These are phyloP conservation scores for Argyrosomus regius DNA, from an alignment of 2,797 vertebrate species.

Conservation along the genomic window DNA sequence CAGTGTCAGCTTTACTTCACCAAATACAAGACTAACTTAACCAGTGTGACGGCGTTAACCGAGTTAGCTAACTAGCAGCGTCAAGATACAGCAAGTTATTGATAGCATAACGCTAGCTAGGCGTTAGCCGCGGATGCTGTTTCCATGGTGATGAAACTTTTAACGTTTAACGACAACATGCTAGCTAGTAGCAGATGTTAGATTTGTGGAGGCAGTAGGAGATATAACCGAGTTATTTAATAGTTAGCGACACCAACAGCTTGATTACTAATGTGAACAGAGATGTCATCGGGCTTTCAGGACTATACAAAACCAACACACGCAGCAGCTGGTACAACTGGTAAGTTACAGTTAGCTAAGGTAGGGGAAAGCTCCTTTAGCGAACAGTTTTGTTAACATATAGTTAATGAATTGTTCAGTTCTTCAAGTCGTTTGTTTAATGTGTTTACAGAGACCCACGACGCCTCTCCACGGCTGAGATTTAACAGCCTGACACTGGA, in stretches of 20 bases:
- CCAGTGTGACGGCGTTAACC: neutral
- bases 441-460: slow-evolving; percentile 30
- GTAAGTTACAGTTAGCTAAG: slow-evolving; percentile 34
- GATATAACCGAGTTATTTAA: neutral
- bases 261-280: neutral
- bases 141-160: slow-evolving; percentile 70
- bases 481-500: slow-evolving; percentile 66
- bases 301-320: neutral
- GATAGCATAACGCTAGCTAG: neutral
- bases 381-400: neutral
- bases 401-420: neutral
- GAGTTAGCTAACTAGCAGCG: accelerated
- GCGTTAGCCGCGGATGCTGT: slow-evolving; percentile 39
- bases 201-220: neutral
- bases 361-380: accelerated
- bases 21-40: accelerated
- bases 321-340: neutral
- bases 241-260: neutral
- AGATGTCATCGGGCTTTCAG: slow-evolving; percentile 51
- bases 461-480: slow-evolving; percentile 23
- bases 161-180: neutral
- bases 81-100: neutral
- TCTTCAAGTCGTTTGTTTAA: neutral
- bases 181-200: neutral
- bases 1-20: neutral